Base-by-base conservation (phyloP, 30 jellyfish, hydroid and myxozoan species). In the Nemopilema nomurai region DNA sequence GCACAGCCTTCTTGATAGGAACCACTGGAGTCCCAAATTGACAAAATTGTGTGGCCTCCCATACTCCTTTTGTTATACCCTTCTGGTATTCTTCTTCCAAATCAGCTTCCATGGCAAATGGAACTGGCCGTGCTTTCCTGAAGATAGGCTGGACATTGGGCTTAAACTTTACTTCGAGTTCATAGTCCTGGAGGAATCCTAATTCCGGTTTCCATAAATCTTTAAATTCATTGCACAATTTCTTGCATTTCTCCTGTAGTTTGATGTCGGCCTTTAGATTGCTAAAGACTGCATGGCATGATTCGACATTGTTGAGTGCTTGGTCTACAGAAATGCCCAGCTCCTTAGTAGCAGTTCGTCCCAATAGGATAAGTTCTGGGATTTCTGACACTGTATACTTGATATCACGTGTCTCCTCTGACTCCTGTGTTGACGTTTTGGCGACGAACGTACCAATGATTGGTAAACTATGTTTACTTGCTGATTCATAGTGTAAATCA, bases 1-100 rank as follows among this genome's bases (percentile, higher is more conserved):
- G 32, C 13, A 6, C 4, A 9, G 90, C 28, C 28, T 80, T 80
- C 3, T 62, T 16, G 16, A 80, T 28, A 9, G 90, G 71, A 1
- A 80, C 90, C 24, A 80, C 71, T 18, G 81, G 90, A 6, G 90
- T 80, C 8, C 90, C 89, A 51, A 31, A 80, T 21, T 80, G 41
- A 69, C 28, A 21, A 67, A 80, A 20, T 13, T 57, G 89, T 4
- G 74, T 28, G 3, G 79, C 17, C 18, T 66, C 62, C 90, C 90
- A 80, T 17, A 80, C 86, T 16, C 90, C 90, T 6, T 24, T 18
- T 18, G 8, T 24, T 20, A 80, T 80, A 28, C 86, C 85, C 7
- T 16, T 25, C 69, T 65, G 78, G 63, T 23, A 65, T 1, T 23
- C 70, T 80, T 65, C 28, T 4, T 17, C 75, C 26, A 80, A 19